Evolutionary conservation across 2,113 vertebrate species (phyloP).

Genomic region (Salminus brasiliensis): DNA sequence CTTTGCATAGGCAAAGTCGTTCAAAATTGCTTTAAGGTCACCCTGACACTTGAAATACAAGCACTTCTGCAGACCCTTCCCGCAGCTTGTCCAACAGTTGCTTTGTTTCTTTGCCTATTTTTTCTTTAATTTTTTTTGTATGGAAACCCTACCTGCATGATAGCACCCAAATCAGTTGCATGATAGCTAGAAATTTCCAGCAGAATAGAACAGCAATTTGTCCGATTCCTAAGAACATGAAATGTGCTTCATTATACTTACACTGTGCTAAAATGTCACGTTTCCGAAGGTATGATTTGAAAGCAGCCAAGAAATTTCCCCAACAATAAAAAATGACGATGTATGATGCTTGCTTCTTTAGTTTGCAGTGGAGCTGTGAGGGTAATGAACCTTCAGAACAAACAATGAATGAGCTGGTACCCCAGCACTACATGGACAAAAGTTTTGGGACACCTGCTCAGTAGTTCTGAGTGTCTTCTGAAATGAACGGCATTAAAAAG

Average conservation of each 20-base stretch:
- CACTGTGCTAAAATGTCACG: neutral
- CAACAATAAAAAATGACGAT: no score
- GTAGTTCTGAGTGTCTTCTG: no score
- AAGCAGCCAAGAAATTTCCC: no score
- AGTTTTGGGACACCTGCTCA: no score
- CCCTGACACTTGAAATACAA: conserved; percentile 25
- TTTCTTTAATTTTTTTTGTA: conserved; percentile 13
- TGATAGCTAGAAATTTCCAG: neutral
- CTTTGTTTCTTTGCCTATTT: conserved; percentile 7
- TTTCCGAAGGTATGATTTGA: neutral
- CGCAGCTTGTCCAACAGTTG: conserved; percentile 14
- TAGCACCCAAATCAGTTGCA: neutral
- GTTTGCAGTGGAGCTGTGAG: neutral
- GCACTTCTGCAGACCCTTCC: conserved; percentile 24
- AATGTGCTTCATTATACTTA: neutral
- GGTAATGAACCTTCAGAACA: neutral
- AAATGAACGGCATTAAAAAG: no score
- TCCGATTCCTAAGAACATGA: neutral
- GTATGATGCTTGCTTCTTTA: neutral
- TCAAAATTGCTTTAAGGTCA: conserved; percentile 46
- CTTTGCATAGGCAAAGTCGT: conserved; percentile 62
- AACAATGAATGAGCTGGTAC: no score
- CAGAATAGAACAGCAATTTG: neutral
- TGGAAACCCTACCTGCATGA: conserved; percentile 9
- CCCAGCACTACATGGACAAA: no score